Evolutionary conservation across 92 coral and sea anemone species (phyloP).

Genomic region (Muricea muricata): DNA sequence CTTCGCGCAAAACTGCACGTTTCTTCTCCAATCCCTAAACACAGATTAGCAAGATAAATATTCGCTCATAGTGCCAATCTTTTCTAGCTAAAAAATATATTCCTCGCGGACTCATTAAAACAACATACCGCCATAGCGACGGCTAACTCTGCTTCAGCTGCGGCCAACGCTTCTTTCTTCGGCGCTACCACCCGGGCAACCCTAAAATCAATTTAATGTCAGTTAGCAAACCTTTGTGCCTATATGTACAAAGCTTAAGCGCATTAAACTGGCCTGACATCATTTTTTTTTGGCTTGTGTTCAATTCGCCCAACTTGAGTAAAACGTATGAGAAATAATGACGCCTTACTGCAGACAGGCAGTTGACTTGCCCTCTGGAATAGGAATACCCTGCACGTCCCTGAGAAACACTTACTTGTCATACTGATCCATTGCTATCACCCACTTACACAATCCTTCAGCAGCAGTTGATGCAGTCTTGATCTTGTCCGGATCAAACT

Average conservation of each 20-base stretch:
- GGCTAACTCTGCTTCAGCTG: conserved; percentile 91
- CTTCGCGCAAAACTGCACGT: conserved; percentile 94
- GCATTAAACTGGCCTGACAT: too few relatives aligned
- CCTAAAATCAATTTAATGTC: conserved; percentile 43
- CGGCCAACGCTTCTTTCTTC: conserved; percentile 93
- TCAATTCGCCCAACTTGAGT: too few relatives aligned
- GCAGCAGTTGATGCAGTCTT: conserved; percentile 97
- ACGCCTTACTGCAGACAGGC: too few relatives aligned
- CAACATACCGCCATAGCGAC: conserved; percentile 99
- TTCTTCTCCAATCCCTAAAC: conserved; percentile 88
- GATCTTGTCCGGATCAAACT: conserved; percentile 97
- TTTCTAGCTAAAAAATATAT: too few relatives aligned
- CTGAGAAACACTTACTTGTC: conserved; percentile 76
- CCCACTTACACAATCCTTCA: conserved; percentile 98
- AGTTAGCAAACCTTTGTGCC: not conserved
- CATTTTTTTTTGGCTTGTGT: too few relatives aligned
- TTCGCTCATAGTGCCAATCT: too few relatives aligned
- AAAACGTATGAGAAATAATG: too few relatives aligned
- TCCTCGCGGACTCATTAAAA: too few relatives aligned
- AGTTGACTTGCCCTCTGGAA: too few relatives aligned
- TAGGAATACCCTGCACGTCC: not conserved
- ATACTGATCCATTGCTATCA: conserved; percentile 95
- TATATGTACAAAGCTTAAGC: not conserved
- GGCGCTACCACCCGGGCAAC: conserved; percentile 99
- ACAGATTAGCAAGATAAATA: too few relatives aligned